Evolutionary conservation across 2,888 invertebrate species (phyloP), one percentile per base, ranked within the genome.

Genomic region (Orgyia antiqua): DNA sequence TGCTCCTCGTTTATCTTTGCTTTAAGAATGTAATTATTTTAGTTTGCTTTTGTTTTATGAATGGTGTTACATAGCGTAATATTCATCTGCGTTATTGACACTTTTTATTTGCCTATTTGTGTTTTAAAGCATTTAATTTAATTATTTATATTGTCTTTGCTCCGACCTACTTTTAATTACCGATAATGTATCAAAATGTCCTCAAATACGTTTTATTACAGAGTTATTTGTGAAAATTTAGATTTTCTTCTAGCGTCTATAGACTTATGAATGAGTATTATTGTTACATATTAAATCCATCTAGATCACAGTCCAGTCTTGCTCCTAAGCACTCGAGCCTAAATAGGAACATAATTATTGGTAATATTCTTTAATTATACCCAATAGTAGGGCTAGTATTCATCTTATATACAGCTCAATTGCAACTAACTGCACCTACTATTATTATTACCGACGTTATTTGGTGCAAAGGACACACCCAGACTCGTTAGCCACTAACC

Each of bases 401-500:
- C 50, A 51, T 63, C 55, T 58, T 57, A 2, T 24, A 60, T 56
- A 59, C 53, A 49, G 59, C 66, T 61, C 57, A 56, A 69, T 65
- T 73, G 71, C 68, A 71, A 59, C 64, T 68, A 71, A 73, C 74
- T 80, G 75, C 78, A 70, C 74, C 74, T 55, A 73, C 73, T 77
- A 79, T 80, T 76, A 79, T 78, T 70, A 71, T 69, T 60, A 65
- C 63, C 58, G 39, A 59, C 61, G 70, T 69, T 77, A 79, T 82
- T 75, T 76, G 76, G 82, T 79, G 67, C 78, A 74, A 58, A 60
- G 68, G 76, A 80, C 82, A 80, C 83, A 77, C 83, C 82, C 77
- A 75, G 65, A 75, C 76, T 78, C 71, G 82, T 80, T 82, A 79
- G 71, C 64, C 66, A 65, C 67, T 72, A 68, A 72, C 71, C 66